Evolutionary conservation across 2,113 vertebrate species (phyloP), one percentile per base, ranked within the genome.

Genomic region (Heterotis niloticus): DNA sequence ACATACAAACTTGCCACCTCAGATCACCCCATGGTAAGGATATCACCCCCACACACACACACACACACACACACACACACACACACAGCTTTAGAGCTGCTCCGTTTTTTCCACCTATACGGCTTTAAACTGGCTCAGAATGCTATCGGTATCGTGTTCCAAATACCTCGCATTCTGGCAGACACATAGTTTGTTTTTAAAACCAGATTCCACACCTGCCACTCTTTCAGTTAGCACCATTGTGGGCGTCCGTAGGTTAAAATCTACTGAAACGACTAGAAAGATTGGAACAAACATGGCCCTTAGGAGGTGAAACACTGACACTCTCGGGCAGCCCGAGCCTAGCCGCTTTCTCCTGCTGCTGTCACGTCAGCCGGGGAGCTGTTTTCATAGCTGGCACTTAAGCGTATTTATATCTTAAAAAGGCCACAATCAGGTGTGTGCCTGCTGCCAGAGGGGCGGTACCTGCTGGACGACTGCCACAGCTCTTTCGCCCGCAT

Each of bases 1-100:
- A 59, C 54, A 72, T 59, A 77, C 75, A 73, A 70, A 65, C 67
- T 54, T n/a, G 56, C 62, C 65, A 77, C 80, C 75, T 77, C 66
- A 23, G 67, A 44, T 81, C 67, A 72, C 54, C 78, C 67, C 68
- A 26, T n/a, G 52, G 28, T 28, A 70, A 18, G 57, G 28, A 24
- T 72, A 5, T 28, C 34, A 57, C 51, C 5, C 60, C 13, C 23
- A n/a, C 69, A 34, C 65, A 59, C 64, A 77, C 44, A 5, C 51
- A 28, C 65, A 34, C 76, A 69, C 71, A n/a, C 65, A 54, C 23
- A 64, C 34, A 44, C 54, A 64, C 14, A n/a, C 20, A 26, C 18
- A 24, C 12, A 17, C 28, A 16, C 20, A 26, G 64, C 26, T 16
- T 26, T 29, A 51, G 28, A 12, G 13, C 14, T 16, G 11, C 28